Evolutionary conservation across 2,888 invertebrate species (phyloP).

Genomic region (Bugulina stolonifera): DNA sequence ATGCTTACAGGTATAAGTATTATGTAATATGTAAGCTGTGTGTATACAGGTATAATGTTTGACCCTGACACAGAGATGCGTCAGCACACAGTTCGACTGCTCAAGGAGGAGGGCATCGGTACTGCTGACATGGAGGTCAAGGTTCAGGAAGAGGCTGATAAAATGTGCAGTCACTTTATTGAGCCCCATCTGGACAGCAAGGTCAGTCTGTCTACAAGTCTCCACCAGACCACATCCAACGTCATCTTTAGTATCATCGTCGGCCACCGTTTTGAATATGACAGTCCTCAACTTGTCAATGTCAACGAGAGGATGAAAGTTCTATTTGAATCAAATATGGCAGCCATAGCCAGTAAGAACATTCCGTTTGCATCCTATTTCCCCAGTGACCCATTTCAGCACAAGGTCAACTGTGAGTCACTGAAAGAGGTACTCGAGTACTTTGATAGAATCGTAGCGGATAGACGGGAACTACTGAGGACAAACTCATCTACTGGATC

Average conservation of each 20-base stretch:
- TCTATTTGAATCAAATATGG: slow-evolving; percentile 13
- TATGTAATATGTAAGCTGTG: too few relatives aligned
- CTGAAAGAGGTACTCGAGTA: not conserved
- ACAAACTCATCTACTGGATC: not conserved
- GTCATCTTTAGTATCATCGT: slow-evolving; percentile 6
- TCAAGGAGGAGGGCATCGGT: slow-evolving; percentile 2
- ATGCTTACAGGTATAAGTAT: too few relatives aligned
- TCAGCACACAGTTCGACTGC: not conserved
- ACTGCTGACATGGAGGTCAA: not conserved
- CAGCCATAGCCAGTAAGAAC: slow-evolving; percentile 9
- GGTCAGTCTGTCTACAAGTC: not conserved
- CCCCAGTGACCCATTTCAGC: slow-evolving; percentile 15
- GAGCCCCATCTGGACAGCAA: not conserved
- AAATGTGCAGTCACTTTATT: not conserved
- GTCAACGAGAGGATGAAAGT: not conserved
- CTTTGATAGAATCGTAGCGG: slow-evolving; percentile 6
- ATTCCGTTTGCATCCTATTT: slow-evolving; percentile 5
- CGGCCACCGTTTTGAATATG: slow-evolving; percentile 8
- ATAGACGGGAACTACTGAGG: not conserved
- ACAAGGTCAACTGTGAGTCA: not conserved
- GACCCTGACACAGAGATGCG: slow-evolving; percentile 7
- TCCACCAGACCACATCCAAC: not conserved
- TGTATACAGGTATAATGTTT: slow-evolving; percentile 23
- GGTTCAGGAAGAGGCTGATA: not conserved
- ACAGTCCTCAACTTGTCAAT: not conserved